Evolutionary conservation across 2,888 invertebrate species (phyloP).

Genomic region (Mythimna albipuncta): DNA sequence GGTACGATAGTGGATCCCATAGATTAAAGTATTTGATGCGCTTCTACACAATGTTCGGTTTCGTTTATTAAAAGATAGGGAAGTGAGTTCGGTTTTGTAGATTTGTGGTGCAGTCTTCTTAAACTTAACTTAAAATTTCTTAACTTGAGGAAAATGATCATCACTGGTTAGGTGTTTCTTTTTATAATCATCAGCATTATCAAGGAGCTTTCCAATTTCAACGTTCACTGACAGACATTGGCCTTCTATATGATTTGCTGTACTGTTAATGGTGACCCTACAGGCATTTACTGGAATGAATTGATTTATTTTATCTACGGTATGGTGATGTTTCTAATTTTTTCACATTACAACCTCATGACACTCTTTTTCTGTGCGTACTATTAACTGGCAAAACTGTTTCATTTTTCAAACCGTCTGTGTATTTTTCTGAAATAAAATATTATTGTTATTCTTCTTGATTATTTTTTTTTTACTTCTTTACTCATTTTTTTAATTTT

Average conservation of each 20-base stretch:
- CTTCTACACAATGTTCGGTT: constrained; percentile 64
- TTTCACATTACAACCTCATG: no score
- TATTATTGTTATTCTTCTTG: no score
- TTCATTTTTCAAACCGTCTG: no score
- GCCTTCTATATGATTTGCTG: not conserved
- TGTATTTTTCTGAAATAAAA: not conserved
- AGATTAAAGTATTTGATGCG: constrained; percentile 83
- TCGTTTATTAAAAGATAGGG: constrained; percentile 55
- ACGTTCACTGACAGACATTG: not conserved
- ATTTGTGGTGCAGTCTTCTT: constrained; percentile 16
- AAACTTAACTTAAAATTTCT: not conserved
- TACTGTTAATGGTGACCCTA: not conserved
- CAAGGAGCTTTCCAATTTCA: not conserved
- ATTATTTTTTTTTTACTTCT: no score
- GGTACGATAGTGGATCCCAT: constrained; percentile 84
- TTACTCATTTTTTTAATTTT: no score
- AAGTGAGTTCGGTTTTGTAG: constrained; percentile 31
- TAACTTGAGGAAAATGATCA: not conserved
- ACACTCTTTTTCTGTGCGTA: no score
- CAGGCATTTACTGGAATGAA: not conserved
- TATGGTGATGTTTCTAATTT: not conserved
- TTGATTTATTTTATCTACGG: not conserved
- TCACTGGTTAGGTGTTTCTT: not conserved
- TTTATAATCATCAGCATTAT: not conserved
- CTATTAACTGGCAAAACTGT: no score